Evolutionary conservation across 2,888 invertebrate genomes (phyloP), one percentile per base, ranked within the genome.

Genomic region (Tetragnatha montana): DNA sequence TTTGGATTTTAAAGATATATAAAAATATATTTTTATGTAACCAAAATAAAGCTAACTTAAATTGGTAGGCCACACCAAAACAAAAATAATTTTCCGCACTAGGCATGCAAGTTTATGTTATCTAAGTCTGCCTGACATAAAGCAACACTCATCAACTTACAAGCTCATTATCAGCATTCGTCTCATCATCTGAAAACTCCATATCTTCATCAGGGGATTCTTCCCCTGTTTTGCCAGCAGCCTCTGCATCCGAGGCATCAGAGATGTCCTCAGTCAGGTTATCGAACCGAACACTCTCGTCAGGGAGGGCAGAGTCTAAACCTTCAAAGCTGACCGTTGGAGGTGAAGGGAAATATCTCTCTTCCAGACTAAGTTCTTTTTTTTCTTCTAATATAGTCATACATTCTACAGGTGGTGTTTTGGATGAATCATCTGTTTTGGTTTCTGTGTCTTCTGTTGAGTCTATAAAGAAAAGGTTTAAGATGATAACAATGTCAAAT

Each of bases 271-370:
- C 81, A n/a, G 35, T 70, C 4, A 17, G 17, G 7, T 60, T n/a
- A 69, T 8, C 14, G 14, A 80, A 79, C 7, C 60, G 71, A 60
- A 80, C 51, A 19, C 93, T 93, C 91, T 93, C 94, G 91, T 94
- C 94, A 19, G 93, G 93, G 35, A 71, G 35, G 6, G 81, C 81
- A 21, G 81, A 79, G n/a, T 85, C 84, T 68, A 83, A 85, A 8
- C 81, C 89, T 82, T 90, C 89, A 50, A 90, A 87, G 21, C 73
- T 79, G 3, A 87, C 68, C 35, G 70, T 71, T 12, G 86, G 86
- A 21, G 87, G 89, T 76, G 89, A 89, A 60, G 89, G 87, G 19
- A 87, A 87, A 69, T 90, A 89, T 35, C 84, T 85, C 35, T 89
- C 89, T 81, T 89, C 89, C 2, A 89, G 73, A 19, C 73, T 81